phyloP scores from a whole-genome alignment of 2,888 invertebrate genomes.

The Xestia ashworthii region DNA sequence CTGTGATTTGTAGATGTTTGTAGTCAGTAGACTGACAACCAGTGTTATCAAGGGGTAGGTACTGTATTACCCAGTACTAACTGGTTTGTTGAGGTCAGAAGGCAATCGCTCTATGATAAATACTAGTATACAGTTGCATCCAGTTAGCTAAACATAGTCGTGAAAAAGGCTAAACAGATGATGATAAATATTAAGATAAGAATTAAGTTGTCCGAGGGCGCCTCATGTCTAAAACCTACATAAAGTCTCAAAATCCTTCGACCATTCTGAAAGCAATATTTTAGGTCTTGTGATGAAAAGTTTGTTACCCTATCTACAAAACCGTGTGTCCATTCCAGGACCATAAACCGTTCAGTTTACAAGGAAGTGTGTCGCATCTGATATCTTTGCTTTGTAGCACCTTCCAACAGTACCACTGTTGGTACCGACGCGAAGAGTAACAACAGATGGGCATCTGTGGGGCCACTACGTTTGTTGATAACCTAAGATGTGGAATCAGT shows the following conservation, averaged over 20 bases:
- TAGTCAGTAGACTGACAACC: too few species aligned
- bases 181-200: too few species aligned
- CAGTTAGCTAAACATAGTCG: background rate
- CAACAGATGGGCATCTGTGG: constrained; percentile 15
- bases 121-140: background rate
- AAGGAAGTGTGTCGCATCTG: constrained; percentile 72
- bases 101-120: background rate
- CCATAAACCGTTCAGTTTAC: constrained; percentile 63
- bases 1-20: too few species aligned
- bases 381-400: constrained; percentile 66
- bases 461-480: constrained; percentile 40
- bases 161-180: too few species aligned
- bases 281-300: too few species aligned
- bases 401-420: constrained; percentile 28
- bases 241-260: too few species aligned
- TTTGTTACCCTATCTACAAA: background rate
- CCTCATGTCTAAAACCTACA: too few species aligned
- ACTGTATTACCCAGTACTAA: too few species aligned
- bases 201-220: too few species aligned
- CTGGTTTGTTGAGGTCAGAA: background rate
- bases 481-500: constrained; percentile 35
- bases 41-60: background rate
- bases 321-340: constrained; percentile 39
- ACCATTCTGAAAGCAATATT: too few species aligned
- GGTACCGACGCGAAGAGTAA: constrained; percentile 24